A percentile compares a stretch with the other conserved stretches of the same genome.
Conservation (phyloP, 2,888 invertebrate species). For the Neria commutata region DNA sequence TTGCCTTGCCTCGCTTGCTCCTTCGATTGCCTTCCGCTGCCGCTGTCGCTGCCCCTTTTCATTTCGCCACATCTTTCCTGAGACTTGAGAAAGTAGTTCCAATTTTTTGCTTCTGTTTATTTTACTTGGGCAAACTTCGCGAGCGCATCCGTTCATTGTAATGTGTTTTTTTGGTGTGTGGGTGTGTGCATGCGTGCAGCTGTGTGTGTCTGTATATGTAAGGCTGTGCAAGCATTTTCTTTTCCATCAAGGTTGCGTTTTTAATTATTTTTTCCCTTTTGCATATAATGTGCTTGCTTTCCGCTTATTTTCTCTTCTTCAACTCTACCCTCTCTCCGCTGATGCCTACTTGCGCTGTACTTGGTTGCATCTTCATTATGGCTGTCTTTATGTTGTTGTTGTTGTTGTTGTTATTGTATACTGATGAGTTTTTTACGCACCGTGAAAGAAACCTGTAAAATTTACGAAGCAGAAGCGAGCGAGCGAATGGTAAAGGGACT, state of each 20-base stretch:
- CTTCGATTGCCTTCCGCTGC: conserved; percentile 17
- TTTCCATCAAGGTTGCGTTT: conserved; percentile 58
- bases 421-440: conserved; percentile 5
- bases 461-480: neutral
- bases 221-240: conserved; percentile 53
- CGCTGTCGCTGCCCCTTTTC: conserved; percentile 10
- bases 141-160: conserved; percentile 17
- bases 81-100: neutral
- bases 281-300: neutral
- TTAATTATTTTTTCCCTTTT: conserved; percentile 55
- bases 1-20: neutral
- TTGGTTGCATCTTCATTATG: conserved; percentile 2
- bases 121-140: conserved; percentile 47
- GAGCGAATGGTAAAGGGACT: neutral
- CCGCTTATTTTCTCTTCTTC: conserved; percentile 29
- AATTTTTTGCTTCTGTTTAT: neutral
- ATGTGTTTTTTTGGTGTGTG: too few relatives aligned
- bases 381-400: conserved; percentile 10
- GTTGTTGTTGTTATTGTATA: conserved; percentile 2
- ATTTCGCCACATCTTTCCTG: too few relatives aligned
- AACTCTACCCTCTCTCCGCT: conserved; percentile 38
- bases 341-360: conserved; percentile 27
- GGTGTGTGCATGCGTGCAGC: too few relatives aligned
- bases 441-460: neutral
- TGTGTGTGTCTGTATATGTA: too few relatives aligned